Percentiles rank a stretch among this genome's conserved stretches.
These are phyloP conservation scores for Trissolcus japonicus DNA, from an alignment of 2,888 invertebrate genomes.

Conservation along the genomic window DNA sequence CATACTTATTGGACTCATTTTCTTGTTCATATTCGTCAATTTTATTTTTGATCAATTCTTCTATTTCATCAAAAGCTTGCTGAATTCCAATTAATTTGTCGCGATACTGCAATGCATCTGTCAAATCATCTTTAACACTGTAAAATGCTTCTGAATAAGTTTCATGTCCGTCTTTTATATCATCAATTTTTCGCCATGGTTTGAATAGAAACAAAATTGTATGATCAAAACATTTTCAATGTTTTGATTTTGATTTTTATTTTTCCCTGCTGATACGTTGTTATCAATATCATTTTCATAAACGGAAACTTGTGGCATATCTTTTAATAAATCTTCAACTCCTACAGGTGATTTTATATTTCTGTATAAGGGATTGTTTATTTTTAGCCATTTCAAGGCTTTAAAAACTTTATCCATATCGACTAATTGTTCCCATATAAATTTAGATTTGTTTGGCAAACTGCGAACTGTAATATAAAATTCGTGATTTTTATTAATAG, in stretches of 20 bases:
- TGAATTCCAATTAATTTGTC: background rate
- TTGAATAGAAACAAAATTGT: conserved; percentile 60
- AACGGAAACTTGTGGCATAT: background rate
- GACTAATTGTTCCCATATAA: conserved; percentile 64
- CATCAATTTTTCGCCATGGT: conserved; percentile 60
- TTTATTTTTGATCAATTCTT: conserved; percentile 5
- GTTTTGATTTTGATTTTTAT: conserved; percentile 62
- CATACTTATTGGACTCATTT: background rate
- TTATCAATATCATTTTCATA: background rate
- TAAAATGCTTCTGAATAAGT: conserved; percentile 60
- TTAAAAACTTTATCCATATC: conserved; percentile 63
- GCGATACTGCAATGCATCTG: conserved; percentile 12
- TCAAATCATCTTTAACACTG: conserved; percentile 13
- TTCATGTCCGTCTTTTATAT: conserved; percentile 54
- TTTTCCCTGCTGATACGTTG: too few relatives aligned
- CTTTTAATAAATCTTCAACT: conserved; percentile 32
- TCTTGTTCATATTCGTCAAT: conserved; percentile 12
- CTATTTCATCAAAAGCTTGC: conserved; percentile 5
- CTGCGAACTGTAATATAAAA: conserved; percentile 65
- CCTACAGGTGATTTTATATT: conserved; percentile 39
- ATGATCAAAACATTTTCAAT: conserved; percentile 57
- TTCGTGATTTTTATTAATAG: conserved; percentile 65
- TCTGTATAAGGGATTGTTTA: conserved; percentile 62
- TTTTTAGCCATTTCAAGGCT: conserved; percentile 63
- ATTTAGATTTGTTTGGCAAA: conserved; percentile 61